A percentile compares a stretch with the other conserved stretches of the same genome.
phyloP scores from a whole-genome alignment of 2,113 vertebrate genomes.

The Emydocephalus ijimae region DNA sequence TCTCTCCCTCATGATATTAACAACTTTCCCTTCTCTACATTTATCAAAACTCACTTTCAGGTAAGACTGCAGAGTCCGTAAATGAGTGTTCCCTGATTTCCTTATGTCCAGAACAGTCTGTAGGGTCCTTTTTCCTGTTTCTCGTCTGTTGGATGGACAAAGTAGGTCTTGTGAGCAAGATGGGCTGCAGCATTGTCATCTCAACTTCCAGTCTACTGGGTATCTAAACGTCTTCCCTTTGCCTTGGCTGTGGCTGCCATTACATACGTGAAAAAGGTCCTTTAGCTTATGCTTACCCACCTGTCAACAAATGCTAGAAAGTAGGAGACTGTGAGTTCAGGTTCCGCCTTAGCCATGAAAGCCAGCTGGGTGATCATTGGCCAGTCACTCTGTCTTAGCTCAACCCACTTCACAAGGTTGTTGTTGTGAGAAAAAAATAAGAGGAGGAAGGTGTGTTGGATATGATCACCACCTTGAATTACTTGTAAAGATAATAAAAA shows the following conservation, averaged over 20 bases:
- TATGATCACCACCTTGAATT: background rate
- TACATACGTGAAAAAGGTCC: background rate
- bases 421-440: background rate
- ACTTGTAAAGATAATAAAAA: background rate
- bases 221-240: background rate
- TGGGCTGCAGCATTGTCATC: background rate
- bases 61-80: conserved; percentile 55
- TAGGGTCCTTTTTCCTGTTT: background rate
- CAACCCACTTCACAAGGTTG: background rate
- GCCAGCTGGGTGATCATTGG: background rate
- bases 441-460: background rate
- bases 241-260: background rate
- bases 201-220: background rate
- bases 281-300: background rate
- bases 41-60: conserved; percentile 76
- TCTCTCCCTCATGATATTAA: conserved; percentile 75
- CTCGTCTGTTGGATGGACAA: background rate
- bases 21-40: conserved; percentile 80
- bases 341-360: background rate
- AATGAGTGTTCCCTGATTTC: background rate
- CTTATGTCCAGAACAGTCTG: background rate
- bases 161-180: background rate
- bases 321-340: background rate
- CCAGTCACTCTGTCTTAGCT: background rate
- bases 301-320: background rate